phyloP scores from a whole-genome alignment of 2,888 invertebrate genomes.

The Cantharis rustica region DNA sequence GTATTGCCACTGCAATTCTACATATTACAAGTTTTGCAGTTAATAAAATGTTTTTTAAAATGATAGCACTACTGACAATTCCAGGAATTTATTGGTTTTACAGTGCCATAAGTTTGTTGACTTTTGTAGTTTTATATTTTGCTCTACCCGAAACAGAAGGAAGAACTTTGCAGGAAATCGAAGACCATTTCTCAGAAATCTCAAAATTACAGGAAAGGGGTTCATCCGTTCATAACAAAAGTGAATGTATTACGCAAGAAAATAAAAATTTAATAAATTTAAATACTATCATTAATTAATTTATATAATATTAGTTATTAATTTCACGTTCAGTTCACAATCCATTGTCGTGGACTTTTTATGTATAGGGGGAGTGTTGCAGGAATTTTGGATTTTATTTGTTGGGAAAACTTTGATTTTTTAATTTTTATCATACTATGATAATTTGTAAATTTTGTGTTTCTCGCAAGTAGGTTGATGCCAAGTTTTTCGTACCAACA shows the following conservation, averaged over 20 bases:
- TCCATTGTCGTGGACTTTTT: too few relatives aligned
- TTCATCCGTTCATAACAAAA: neutral
- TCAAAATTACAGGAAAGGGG: constrained; percentile 52
- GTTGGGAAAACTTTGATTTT: too few relatives aligned
- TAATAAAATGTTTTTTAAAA: constrained; percentile 73
- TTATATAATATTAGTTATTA: too few relatives aligned
- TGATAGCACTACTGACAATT: constrained; percentile 66
- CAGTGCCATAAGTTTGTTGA: constrained; percentile 65
- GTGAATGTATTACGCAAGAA: neutral
- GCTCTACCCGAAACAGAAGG: constrained; percentile 84
- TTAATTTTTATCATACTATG: too few relatives aligned
- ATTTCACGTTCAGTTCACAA: too few relatives aligned
- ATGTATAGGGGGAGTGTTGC: too few relatives aligned
- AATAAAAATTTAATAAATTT: neutral
- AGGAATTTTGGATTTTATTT: too few relatives aligned
- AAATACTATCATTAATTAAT: too few relatives aligned
- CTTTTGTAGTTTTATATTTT: constrained; percentile 67
- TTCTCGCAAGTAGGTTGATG: too few relatives aligned
- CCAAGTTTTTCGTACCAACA: too few relatives aligned
- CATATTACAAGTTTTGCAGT: constrained; percentile 76
- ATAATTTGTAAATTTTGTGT: too few relatives aligned
- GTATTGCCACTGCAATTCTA: constrained; percentile 71
- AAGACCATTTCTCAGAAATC: constrained; percentile 69
- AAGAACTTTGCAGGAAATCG: constrained; percentile 71
- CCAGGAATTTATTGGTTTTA: constrained; percentile 77